Conservation (phyloP, 2,888 invertebrate genomes). For the Lysandra coridon region DNA sequence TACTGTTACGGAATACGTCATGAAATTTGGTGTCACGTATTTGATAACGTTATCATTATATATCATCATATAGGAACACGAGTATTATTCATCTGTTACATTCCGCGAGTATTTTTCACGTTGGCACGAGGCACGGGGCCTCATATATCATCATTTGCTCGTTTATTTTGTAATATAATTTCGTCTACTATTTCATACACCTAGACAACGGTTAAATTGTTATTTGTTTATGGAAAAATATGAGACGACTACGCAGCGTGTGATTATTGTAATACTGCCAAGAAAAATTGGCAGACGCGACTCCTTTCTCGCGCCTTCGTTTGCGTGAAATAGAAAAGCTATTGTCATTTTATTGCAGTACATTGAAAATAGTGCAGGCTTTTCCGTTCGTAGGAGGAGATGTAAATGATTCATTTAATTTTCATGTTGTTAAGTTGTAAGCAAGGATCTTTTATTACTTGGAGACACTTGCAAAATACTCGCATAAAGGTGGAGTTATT, state of each 20-base stretch:
- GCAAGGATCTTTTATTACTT: background rate
- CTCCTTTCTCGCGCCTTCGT: background rate
- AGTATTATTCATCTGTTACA: constrained; percentile 41
- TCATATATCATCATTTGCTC: constrained; percentile 31
- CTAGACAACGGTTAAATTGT: constrained; percentile 29
- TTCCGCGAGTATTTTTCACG: constrained; percentile 38
- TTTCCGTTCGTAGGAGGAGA: background rate
- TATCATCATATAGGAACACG: constrained; percentile 38
- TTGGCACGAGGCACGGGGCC: constrained; percentile 29
- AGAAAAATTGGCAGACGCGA: constrained; percentile 8
- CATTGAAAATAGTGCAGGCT: background rate
- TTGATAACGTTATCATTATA: constrained; percentile 39
- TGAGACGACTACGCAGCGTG: background rate
- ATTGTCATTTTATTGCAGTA: background rate
- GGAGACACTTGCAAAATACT: background rate
- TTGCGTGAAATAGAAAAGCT: constrained; percentile 1
- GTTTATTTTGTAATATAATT: constrained; percentile 31
- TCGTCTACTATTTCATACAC: constrained; percentile 26
- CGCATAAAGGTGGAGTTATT: background rate
- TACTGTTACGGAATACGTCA: background rate
- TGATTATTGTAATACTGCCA: constrained; percentile 21
- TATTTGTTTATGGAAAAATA: constrained; percentile 26
- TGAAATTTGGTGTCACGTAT: constrained; percentile 22
- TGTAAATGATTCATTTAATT: background rate
- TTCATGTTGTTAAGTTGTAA: background rate